Evolutionary conservation across 2,888 invertebrate species (phyloP).

Genomic region (Xestoiulus laeticollis): DNA sequence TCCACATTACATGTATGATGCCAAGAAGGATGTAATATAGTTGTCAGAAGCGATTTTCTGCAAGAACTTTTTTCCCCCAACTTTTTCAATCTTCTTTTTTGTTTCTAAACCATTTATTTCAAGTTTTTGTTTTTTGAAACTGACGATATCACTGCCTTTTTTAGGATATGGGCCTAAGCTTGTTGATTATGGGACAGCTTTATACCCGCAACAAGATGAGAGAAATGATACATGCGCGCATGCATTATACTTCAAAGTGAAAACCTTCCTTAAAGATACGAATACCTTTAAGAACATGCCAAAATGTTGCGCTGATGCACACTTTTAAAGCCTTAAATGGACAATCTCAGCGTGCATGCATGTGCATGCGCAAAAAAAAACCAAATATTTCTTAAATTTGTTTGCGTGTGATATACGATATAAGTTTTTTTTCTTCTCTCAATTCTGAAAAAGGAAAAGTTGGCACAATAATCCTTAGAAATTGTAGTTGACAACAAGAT

Average conservation of each 20-base stretch:
- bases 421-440: too few relatives aligned
- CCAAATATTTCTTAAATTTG: too few relatives aligned
- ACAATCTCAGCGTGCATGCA: too few relatives aligned
- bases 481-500: too few relatives aligned
- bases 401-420: too few relatives aligned
- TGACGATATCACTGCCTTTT: not conserved
- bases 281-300: not conserved
- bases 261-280: not conserved
- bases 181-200: conserved; percentile 26
- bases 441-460: too few relatives aligned
- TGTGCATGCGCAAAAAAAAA: too few relatives aligned
- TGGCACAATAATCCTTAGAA: too few relatives aligned
- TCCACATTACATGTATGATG: not conserved
- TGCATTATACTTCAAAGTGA: not conserved
- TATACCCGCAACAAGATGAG: not conserved
- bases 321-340: too few relatives aligned
- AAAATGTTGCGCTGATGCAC: not conserved
- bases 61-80: not conserved
- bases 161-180: not conserved
- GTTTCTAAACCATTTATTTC: conserved; percentile 26
- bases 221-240: not conserved
- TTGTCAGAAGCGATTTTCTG: not conserved
- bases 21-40: not conserved
- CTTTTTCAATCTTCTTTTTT: conserved; percentile 9
- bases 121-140: not conserved